Evolutionary conservation across 2,113 vertebrate species (phyloP), one percentile per base, ranked within the genome.

Genomic region (Malaclemys terrapin): DNA sequence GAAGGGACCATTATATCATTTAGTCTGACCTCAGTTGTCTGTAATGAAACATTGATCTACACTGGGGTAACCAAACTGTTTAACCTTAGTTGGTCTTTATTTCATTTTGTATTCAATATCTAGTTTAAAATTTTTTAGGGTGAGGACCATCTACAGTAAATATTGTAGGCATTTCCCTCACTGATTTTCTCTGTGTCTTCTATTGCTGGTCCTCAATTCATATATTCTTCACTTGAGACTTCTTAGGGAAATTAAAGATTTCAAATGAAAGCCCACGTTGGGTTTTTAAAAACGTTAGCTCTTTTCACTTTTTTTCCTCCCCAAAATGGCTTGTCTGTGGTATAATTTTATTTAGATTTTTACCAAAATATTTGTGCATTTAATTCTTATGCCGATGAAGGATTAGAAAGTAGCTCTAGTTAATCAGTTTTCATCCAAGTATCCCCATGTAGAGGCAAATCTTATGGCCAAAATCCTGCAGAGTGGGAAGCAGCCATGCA

Each of bases 191-290:
- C 80, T 76, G 10, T 0, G 9, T 16, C 24, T 91, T 85, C 38
- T 65, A 25, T 6, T 80, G 16, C 47, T 31, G 12, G 47, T 93
- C 65, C 11, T 50, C 35, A 83, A 13, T 6, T 9, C 50, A 82
- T 45, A 65, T 53, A 5, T 20, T 31, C 91, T 83, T 88, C 11
- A 49, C 85, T 80, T 49, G 38, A 54, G 76, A 45, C 16, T 85
- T 95, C 85, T 90, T 35, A 76, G 92, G 78, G 87, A 87, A 75
- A 85, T 94, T 82, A 93, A 93, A 89, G 57, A 82, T 93, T 95
- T 82, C 57, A 82, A 16, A 92, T 80, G 42, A 76, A 45, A 42
- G 22, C 24, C 72, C 42, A 76, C 2, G 10, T 19, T 69, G 19
- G 62, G 8, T 42, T 42, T 76, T 76, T 69, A 35, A 69, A 76